Percentiles rank a stretch among this genome's conserved stretches.
These are phyloP conservation scores for Triops longicaudatus DNA, from an alignment of 1,140 invertebrate species.

Conservation along the genomic window DNA sequence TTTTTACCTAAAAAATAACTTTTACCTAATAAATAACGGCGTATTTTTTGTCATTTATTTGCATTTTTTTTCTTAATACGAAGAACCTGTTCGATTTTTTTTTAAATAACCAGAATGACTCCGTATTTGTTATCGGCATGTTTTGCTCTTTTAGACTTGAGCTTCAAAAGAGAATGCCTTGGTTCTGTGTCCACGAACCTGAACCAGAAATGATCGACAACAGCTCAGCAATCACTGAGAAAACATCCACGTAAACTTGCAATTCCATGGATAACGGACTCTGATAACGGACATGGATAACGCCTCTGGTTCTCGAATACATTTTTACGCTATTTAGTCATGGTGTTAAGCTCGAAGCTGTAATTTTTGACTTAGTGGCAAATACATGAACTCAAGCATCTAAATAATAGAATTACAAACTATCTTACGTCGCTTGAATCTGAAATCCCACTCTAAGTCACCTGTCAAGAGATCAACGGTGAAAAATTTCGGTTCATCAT, in stretches of 20 bases:
- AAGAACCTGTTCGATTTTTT: too few relatives aligned
- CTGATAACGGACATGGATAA: neutral
- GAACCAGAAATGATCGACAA: constrained; percentile 35
- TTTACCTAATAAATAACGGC: too few relatives aligned
- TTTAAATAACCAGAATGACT: too few relatives aligned
- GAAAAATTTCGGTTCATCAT: too few relatives aligned
- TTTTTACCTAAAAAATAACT: too few relatives aligned
- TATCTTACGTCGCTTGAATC: too few relatives aligned
- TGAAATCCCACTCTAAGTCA: too few relatives aligned
- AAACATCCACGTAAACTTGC: constrained; percentile 5
- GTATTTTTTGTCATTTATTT: too few relatives aligned
- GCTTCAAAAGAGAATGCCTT: constrained; percentile 56
- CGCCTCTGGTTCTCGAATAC: neutral
- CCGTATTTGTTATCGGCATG: too few relatives aligned
- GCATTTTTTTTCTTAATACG: too few relatives aligned
- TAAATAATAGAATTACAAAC: too few relatives aligned
- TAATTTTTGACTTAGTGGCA: neutral
- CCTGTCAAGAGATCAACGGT: too few relatives aligned
- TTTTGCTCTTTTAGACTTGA: constrained; percentile 44
- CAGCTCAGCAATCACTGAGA: constrained; percentile 40
- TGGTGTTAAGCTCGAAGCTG: neutral
- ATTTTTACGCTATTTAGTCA: neutral
- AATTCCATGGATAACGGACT: neutral
- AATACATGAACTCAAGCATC: neutral
- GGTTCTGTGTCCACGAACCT: constrained; percentile 56